Percentiles rank a stretch among this genome's conserved stretches.
Evolutionary conservation across 92 coral and sea anemone species (phyloP).

Genomic region (Hydrozoanthus gracilis): DNA sequence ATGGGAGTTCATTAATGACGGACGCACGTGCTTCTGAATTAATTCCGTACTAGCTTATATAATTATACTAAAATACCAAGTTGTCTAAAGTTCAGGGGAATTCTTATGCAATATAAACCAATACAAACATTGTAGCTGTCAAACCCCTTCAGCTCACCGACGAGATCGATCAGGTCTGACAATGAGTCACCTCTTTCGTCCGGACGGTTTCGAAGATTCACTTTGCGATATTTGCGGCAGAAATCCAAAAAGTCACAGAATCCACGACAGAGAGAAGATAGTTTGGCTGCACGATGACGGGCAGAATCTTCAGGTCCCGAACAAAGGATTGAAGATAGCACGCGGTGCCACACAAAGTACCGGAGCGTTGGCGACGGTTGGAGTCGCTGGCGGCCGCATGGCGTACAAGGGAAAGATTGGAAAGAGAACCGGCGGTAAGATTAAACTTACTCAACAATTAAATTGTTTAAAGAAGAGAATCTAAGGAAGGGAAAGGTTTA

Average conservation of each 20-base stretch:
- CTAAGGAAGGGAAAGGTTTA: too few species aligned
- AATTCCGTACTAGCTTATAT: too few species aligned
- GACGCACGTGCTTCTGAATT: too few species aligned
- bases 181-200: conserved; percentile 39
- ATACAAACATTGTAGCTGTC: not conserved
- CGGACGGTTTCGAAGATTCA: not conserved
- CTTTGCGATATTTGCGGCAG: conserved; percentile 30
- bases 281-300: conserved; percentile 27
- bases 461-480: too few species aligned
- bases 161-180: not conserved
- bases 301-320: not conserved
- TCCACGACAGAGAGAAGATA: conserved; percentile 31
- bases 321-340: conserved; percentile 24
- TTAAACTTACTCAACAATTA: too few species aligned
- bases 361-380: not conserved
- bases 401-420: conserved; percentile 40
- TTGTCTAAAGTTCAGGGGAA: too few species aligned
- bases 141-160: too few species aligned
- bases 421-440: conserved; percentile 28
- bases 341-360: conserved; percentile 24
- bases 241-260: not conserved
- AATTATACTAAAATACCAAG: too few species aligned
- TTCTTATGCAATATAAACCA: not conserved
- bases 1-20: too few species aligned
- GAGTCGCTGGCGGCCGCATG: conserved; percentile 35